phyloP scores from a whole-genome alignment of 2,113 vertebrate genomes.

The Chroicocephalus ridibundus region DNA sequence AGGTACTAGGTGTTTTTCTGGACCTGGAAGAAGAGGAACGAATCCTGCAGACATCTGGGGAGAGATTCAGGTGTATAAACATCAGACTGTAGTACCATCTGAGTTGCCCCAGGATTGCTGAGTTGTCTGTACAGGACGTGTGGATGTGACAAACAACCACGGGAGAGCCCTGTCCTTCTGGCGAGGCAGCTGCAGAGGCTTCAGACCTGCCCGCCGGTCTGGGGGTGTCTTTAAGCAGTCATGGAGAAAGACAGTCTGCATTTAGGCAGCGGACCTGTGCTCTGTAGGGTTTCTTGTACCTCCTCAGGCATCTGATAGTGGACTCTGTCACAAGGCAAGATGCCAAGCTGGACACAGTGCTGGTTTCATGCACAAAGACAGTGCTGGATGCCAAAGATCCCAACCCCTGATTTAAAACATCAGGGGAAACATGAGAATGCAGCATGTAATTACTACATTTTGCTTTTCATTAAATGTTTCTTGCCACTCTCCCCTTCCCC shows the following conservation, averaged over 20 bases:
- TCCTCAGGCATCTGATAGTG: not conserved
- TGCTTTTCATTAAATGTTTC: not conserved
- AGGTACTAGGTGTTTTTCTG: not conserved
- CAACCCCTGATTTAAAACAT: not conserved
- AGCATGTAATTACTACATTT: not conserved
- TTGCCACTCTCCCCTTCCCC: not conserved
- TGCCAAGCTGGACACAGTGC: not conserved
- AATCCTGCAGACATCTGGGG: not conserved
- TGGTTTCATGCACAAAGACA: not conserved
- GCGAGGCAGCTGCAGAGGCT: not conserved
- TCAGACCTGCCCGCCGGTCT: not conserved
- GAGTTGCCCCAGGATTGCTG: not conserved
- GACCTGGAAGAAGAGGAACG: not conserved
- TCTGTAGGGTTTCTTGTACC: not conserved
- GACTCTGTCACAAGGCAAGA: not conserved
- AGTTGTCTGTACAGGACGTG: not conserved
- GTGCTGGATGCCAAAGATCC: not conserved
- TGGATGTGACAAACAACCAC: not conserved
- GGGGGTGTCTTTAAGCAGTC: not conserved
- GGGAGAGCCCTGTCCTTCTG: not conserved
- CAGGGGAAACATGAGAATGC: not conserved
- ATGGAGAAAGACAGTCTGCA: not conserved
- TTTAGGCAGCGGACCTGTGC: not conserved
- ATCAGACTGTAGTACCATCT: not conserved
- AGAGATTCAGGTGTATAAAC: not conserved